Evolutionary conservation across 1,140 invertebrate genomes (phyloP), one percentile per base, ranked within the genome.

Genomic region (Hyles euphorbiae): DNA sequence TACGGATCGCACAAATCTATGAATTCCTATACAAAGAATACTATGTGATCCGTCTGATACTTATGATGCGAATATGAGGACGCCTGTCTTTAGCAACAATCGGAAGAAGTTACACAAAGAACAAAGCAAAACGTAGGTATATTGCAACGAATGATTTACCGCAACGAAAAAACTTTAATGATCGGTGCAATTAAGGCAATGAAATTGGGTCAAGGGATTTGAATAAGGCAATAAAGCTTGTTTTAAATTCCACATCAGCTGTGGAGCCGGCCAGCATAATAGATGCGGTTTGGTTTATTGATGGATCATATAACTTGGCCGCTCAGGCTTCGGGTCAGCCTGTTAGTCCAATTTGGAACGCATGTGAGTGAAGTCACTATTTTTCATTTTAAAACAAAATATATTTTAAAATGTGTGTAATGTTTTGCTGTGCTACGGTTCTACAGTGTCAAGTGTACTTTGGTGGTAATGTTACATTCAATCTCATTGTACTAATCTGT

Each of bases 211-310:
- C 83, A 83, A 58, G 70, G 72, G 72, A 63, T 68, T 70, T 69
- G 68, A 72, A 78, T 77, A 74, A 79, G 65, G 76, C 70, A 70
- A 83, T 88, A 88, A 88, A 88, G 72, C 74, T 72, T 77, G 78
- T 86, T 88, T 82, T 72, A 81, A 78, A 83, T 76, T 78, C 76
- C 66, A 76, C 76, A 73, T 86, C 84, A 88, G 85, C 83, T 88
- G 81, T 5, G 8, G 36, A 40, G 80, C 65, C 64, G 64, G 72
- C 67, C 65, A 68, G 61, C 67, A 61, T 87, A 86, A 86, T 86
- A 88, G 85, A 85, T 83, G 81, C 78, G 82, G 82, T 85, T 82
- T 72, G 68, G 81, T 88, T 88, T 88, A 88, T 88, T 83, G 76
- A 72, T 64, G 79, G 61, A 74, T 82, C 85, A 86, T 88, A 88